Evolutionary conservation across 1,140 invertebrate genomes (phyloP).

Genomic region (Mamestra configurata): DNA sequence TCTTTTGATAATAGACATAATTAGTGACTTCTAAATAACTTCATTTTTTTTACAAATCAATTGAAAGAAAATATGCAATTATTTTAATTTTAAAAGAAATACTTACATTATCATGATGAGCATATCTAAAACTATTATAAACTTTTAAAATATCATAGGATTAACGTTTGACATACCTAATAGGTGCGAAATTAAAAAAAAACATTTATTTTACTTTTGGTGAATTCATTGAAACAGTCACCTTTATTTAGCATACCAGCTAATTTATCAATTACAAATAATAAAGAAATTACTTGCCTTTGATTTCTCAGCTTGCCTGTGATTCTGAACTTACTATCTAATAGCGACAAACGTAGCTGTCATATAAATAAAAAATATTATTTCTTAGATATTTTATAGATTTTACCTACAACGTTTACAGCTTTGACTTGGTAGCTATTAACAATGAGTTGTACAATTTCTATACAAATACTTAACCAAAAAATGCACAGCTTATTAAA

Average conservation of each 20-base stretch:
- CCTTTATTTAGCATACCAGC: no score
- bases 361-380: no score
- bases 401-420: neutral
- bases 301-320: neutral
- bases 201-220: no score
- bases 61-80: neutral
- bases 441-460: neutral
- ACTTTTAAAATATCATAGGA: no score
- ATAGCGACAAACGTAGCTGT: no score
- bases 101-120: neutral
- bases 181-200: no score
- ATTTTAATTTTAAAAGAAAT: neutral
- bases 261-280: no score
- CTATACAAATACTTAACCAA: neutral
- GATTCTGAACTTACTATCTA: no score
- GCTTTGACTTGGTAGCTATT: no score
- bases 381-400: neutral
- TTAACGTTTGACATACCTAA: no score
- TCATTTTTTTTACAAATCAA: slow-evolving; percentile 12
- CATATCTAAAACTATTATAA: neutral
- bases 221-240: no score
- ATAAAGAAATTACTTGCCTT: no score
- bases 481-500: neutral
- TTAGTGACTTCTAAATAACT: slow-evolving; percentile 14
- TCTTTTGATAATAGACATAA: slow-evolving; percentile 43